Evolutionary conservation across 2,888 invertebrate genomes (phyloP), one percentile per base, ranked within the genome.

Genomic region (Patella caerulea): DNA sequence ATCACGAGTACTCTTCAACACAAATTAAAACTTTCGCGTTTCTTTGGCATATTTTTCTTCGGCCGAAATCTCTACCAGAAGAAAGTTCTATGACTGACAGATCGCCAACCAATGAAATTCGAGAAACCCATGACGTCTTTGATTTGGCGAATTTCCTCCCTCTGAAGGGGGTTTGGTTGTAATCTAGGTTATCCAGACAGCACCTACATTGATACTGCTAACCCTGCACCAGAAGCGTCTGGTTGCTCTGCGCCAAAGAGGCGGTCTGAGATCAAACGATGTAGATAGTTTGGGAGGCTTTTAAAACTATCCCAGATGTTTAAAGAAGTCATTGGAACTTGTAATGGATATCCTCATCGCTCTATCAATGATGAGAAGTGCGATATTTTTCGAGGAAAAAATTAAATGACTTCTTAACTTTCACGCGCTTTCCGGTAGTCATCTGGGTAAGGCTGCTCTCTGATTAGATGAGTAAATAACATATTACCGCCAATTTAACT

Each of bases 31-130:
- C 12, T 65, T 65, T 65, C 24, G 24, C 65, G 11, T 65, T 65
- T 65, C 65, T 65, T 65, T 65, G 65, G 65, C 65, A 65, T 24
- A 24, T 65, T 65, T 45, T 65, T 65, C 65, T 65, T 65, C 65
- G 12, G 24, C 14, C 65, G 4, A 65, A 65, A 65, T 19, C 19
- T 65, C 65, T 65, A 24, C 24, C 24, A 65, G 19, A 19, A 65
- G 65, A 65, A 65, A 65, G 24, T 24, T 65, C 45, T 65, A 19
- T 65, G 65, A 65, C 65, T 24, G 19, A 24, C 11, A 65, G 19
- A 19, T 15, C 24, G 11, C 12, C 24, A 65, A 65, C 65, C 65
- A 65, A 65, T 65, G 65, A 65, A 65, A 65, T 65, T 19, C 19
- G 24, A 65, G 65, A 65, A 65, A 24, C 24, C 65, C 65, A 65